Conservation (phyloP, 2,113 vertebrate genomes). For the Shinisaurus crocodilurus region DNA sequence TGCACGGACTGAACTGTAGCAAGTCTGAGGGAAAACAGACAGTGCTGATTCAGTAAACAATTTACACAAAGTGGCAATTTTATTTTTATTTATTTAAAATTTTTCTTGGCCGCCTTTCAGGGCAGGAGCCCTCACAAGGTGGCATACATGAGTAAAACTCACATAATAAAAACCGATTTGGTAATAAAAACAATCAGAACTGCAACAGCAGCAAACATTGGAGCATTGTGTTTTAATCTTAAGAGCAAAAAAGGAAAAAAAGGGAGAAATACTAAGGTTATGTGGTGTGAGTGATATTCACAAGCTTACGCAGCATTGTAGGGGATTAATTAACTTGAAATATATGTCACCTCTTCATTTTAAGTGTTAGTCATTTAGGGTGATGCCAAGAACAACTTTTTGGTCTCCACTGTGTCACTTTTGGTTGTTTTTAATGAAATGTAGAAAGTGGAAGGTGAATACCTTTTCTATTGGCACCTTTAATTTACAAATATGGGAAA, state of each 20-base stretch:
- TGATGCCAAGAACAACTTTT: background rate
- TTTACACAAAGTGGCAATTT: slow-evolving; percentile 28
- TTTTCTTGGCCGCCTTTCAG: too few relatives aligned
- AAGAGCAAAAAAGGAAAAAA: background rate
- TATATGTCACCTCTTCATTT: background rate
- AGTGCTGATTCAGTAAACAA: background rate
- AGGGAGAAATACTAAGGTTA: background rate
- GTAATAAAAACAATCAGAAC: too few relatives aligned
- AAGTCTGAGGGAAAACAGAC: slow-evolving; percentile 47
- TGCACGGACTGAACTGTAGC: slow-evolving; percentile 20
- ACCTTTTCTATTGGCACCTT: background rate
- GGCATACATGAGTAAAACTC: too few relatives aligned
- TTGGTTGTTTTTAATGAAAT: background rate
- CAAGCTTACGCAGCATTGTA: background rate
- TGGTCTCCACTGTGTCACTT: background rate
- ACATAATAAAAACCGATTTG: too few relatives aligned
- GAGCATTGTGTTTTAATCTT: background rate
- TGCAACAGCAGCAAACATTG: background rate
- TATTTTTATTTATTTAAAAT: background rate
- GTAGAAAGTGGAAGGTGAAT: background rate
- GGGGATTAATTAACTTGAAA: background rate
- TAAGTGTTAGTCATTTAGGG: background rate
- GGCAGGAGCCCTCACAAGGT: too few relatives aligned
- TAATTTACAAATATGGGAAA: background rate
- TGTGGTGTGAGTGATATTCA: background rate